Evolutionary conservation across 30 jellyfish, hydroid and myxozoan genomes (phyloP), one percentile per base, ranked within the genome.

Genomic region (Aurelia sp.): DNA sequence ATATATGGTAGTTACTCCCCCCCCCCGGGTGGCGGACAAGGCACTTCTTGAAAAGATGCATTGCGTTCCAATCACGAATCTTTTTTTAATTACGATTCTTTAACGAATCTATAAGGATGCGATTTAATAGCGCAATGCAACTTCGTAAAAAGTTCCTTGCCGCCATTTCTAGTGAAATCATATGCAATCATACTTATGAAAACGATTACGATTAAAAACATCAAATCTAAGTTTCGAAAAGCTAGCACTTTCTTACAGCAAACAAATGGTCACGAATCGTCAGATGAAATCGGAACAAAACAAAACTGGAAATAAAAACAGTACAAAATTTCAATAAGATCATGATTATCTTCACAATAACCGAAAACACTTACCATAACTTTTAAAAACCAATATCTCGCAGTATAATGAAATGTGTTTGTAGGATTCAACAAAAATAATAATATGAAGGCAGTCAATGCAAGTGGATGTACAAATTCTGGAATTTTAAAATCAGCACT

Each of bases 361-460:
- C 0, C 13, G 11, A 5, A 44, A 44, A 44, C 55, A 44, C 91
- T 81, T 82, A 92, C 98, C 94, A 95, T 66, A 51, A 95, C 91
- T 86, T 88, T 95, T 44, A 95, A 67, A 72, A 95, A 89, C 99
- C 99, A 95, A 41, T 62, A 68, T 40, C 99, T 44, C 35, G 99
- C 96, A 65, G 92, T 87, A 73, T 95, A 75, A 44, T 95, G 97
- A 76, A 89, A 95, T 27, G 99, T 95, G 58, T 89, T 89, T 15
- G 99, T 95, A 21, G 99, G 99, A 67, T 95, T 95, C 38, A 95
- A 61, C 59, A 95, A 58, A 67, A 84, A 95, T 16, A 85, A 35
- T 17, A 95, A 61, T 8, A 82, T 38, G 85, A 88, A 95, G 41
- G 81, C 93, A 72, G 97, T 81, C 53, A 89, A 65, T 15, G 91